Base-by-base conservation (phyloP, 2,888 invertebrate species). In the Mechanitis messenoides region DNA sequence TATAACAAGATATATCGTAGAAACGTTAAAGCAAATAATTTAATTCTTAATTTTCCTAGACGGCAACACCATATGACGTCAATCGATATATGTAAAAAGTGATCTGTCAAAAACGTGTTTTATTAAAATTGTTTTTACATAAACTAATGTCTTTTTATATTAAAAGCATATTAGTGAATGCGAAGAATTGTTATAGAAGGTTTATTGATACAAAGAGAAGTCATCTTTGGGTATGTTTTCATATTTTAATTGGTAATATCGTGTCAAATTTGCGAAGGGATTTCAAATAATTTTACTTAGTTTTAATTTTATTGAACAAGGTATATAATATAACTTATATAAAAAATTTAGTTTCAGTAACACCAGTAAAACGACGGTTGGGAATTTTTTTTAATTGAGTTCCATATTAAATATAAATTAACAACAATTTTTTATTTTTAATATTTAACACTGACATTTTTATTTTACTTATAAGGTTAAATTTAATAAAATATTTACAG, bases 81-180 rank as follows among this genome's bases (percentile, higher is more conserved):
- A 64, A 65, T 63, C 57, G 57, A 65, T 61, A 69, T 33, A 33
- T 45, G 33, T 38, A 35, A 31, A 60, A 42, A 45, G 28, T 31
- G 1, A 7, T 2, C 9, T 31, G 50, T 50, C 31, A 6, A 31
- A 50, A 28, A 9, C 11, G 7, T 31, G 31, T 47, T 47, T 38
- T 42, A 42, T 9, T 42, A 5, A 42, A 9, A 42, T 11, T 50
- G 47, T 50, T 20, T 50, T 31, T 6, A 28, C 9, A 45, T 20
- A 20, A 57, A 50, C 74, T 74, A 77, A 87, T 87, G 87, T 77
- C 78, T 78, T 74, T 72, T 60, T 73, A 75, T 62, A 78, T 88
- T 68, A 88, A 83, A 79, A 83, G 83, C 67, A 64, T 85, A 69
- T 69, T 87, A 58, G 74, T 74, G 56, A 73, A 75, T 65, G 85